Base-by-base conservation (phyloP, 1,140 invertebrate genomes). In the Sinella curviseta region DNA sequence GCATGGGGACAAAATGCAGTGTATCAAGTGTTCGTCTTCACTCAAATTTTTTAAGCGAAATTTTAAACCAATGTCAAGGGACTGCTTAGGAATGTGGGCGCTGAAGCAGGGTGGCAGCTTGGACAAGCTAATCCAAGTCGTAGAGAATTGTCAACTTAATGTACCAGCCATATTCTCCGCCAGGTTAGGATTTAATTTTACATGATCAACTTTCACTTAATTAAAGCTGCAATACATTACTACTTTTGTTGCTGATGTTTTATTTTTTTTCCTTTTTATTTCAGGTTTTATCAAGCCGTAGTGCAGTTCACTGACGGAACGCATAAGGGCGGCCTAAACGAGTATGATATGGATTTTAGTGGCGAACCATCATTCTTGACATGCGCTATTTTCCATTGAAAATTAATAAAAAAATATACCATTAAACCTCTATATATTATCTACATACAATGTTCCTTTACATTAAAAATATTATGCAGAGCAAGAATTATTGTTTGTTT, bases 81-180 rank as follows among this genome's bases (percentile, higher is more conserved):
- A 70, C 65, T 70, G 65, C 31, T 33, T 70, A 8, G 65, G 65
- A n/a, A 17, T 70, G 24, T 70, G 65, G 65, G 65, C 65, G 28
- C 30, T 70, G 1, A 70, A 70, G n/a, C 65, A 70, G 3, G 65
- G 30, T 4, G 65, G 65, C 65, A 70, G 28, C 8, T 70, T 70
- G 65, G 65, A 70, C 1, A 70, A 30, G 30, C 30, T 70, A 12
- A 30, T 70, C 4, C 8, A 70, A 30, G 24, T 70, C 24, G 31
- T 70, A 8, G 3, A 70, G 31, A 70, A 33, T 33, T 70, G 65
- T 24, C 28, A 70, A 3, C 31, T 70, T 30, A 70, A 70, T 33
- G 65, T 70, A 1, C 65, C 65, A 14, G 26, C 65, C 4, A 33
- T 70, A 33, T 70, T 70, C 24, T 70, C 65, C 12, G 31, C 65